Evolutionary conservation across 1,140 invertebrate species (phyloP).

Genomic region (Drosophila biarmipes): DNA sequence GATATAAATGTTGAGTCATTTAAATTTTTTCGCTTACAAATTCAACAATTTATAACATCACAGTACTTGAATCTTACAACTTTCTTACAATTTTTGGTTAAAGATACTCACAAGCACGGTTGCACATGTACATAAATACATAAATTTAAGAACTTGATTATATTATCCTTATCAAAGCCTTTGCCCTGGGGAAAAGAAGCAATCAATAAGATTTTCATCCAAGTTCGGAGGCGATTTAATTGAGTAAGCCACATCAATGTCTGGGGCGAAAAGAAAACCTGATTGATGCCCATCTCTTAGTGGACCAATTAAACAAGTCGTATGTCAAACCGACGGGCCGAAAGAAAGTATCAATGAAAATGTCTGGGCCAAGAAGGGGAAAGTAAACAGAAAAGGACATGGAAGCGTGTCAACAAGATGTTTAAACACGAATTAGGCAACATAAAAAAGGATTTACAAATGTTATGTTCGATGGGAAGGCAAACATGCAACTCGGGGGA

Average conservation of each 20-base stretch:
- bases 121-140: neutral
- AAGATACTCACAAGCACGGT: neutral
- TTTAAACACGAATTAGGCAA: slow-evolving; percentile 81
- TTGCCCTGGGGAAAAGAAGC: neutral
- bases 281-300: slow-evolving; percentile 77
- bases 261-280: slow-evolving; percentile 29
- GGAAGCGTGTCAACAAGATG: slow-evolving; percentile 75
- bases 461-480: slow-evolving; percentile 64
- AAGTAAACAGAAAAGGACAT: slow-evolving; percentile 15
- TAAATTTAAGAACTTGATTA: slow-evolving; percentile 12
- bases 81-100: no score
- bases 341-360: slow-evolving; percentile 42
- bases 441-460: slow-evolving; percentile 80
- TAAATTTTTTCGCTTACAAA: no score
- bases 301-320: slow-evolving; percentile 79
- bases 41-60: neutral
- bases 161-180: slow-evolving; percentile 3
- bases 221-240: slow-evolving; percentile 46
- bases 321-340: slow-evolving; percentile 49
- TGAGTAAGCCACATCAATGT: slow-evolving; percentile 49
- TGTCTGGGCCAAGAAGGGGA: slow-evolving; percentile 18
- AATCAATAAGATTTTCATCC: slow-evolving; percentile 5
- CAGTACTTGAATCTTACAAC: neutral
- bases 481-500: slow-evolving; percentile 50
- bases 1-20: no score